phyloP scores from a whole-genome alignment of 2,888 invertebrate species.

The Globia sparganii region DNA sequence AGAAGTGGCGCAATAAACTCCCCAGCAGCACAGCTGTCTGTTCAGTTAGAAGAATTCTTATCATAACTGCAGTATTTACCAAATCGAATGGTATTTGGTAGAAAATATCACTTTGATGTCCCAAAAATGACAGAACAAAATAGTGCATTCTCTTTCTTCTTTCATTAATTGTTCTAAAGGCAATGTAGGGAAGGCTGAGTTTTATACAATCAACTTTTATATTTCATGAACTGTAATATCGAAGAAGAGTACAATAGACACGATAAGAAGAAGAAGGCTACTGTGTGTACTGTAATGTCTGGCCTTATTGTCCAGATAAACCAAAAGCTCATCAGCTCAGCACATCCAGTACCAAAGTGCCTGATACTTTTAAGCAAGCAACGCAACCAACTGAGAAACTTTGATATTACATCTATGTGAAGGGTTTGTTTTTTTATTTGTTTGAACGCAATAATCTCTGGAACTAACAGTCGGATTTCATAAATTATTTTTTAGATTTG shows the following conservation, averaged over 20 bases:
- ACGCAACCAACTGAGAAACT: not conserved
- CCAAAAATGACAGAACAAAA: not conserved
- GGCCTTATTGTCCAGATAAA: not conserved
- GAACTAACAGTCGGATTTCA: too few relatives aligned
- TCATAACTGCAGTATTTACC: not conserved
- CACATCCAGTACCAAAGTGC: not conserved
- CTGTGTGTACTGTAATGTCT: too few relatives aligned
- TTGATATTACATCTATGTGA: not conserved
- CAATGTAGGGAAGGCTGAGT: too few relatives aligned
- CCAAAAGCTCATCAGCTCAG: not conserved
- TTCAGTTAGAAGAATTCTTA: not conserved
- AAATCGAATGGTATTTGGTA: not conserved
- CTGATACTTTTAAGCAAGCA: conserved; percentile 35
- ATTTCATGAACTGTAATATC: not conserved
- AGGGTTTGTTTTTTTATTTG: too few relatives aligned
- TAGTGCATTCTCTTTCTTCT: too few relatives aligned
- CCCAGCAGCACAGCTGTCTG: too few relatives aligned
- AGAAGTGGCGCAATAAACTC: too few relatives aligned
- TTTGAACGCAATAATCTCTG: too few relatives aligned
- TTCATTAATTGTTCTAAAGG: not conserved
- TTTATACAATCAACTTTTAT: not conserved
- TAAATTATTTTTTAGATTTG: too few relatives aligned
- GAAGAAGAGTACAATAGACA: too few relatives aligned
- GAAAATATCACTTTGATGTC: not conserved
- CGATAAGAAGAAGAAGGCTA: too few relatives aligned